Base-by-base conservation (phyloP, 23 tunicate genomes). In the Phallusia fumigata region DNA sequence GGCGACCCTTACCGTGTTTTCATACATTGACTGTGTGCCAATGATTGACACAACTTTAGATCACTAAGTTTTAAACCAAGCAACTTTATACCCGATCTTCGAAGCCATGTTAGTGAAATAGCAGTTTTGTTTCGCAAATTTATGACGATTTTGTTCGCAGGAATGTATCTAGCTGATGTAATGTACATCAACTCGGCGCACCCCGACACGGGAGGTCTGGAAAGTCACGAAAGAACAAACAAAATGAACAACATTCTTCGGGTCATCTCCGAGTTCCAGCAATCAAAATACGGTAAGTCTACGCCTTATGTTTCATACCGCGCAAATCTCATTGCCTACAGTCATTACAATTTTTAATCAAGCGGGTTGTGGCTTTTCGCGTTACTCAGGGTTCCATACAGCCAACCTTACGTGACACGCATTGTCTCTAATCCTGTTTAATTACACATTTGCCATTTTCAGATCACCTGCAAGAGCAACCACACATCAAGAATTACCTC, bases 201-300 rank as follows among this genome's bases (percentile, higher is more conserved):
- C 80, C 99, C 99, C 0, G 97, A 92, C 75, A 89, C 88, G 53
- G 97, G 97, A 49, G 99, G 99, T 16, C 72, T 97, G 80, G 97
- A 92, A 69, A 82, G 87, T 58, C 91, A 80, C 24, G 97, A 94
- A 30, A 78, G 99, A 79, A 73, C 87, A 44, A 82, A 82, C 69
- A 97, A 92, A 81, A 91, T 97, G 97, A 97, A 97, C 89, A 97
- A 97, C 79, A 92, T 97, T 44, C 64, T 97, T 19, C 86, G 99
- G 31, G 80, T 92, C 18, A 76, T 97, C 3, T 73, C 92, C 19
- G 95, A 95, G 35, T 95, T 82, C 73, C 98, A 94, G 82, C 94
- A 94, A 83, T 94, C 98, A 12, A 64, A 86, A 34, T 94, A 94
- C 40, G 90, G 98, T 89, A 32, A 83, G 90, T 65, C 18, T 79